A percentile compares a stretch with the other conserved stretches of the same genome.
Evolutionary conservation across 2,113 vertebrate species (phyloP).

Genomic region (Motacilla alba): DNA sequence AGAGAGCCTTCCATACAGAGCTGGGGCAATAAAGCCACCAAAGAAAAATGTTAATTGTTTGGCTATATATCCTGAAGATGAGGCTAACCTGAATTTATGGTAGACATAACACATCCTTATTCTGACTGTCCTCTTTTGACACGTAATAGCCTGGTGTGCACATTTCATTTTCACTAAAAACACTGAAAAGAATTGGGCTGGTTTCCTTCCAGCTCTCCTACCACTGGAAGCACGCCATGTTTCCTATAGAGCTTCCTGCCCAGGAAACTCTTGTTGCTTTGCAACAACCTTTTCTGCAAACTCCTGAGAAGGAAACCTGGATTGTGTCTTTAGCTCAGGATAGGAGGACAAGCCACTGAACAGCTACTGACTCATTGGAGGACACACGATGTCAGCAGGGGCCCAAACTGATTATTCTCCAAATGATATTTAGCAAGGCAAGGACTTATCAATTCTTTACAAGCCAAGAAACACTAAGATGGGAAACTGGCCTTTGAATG

Average conservation of each 20-base stretch:
- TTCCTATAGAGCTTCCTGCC: background rate
- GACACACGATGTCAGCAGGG: accelerated
- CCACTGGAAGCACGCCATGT: background rate
- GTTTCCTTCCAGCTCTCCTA: background rate
- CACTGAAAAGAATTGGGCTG: background rate
- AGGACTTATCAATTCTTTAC: background rate
- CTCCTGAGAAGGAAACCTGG: background rate
- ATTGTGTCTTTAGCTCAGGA: background rate
- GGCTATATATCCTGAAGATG: background rate
- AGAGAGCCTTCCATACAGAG: background rate
- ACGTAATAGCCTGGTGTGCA: background rate
- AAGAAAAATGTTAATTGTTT: background rate
- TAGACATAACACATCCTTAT: background rate
- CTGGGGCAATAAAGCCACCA: background rate
- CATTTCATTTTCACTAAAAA: background rate
- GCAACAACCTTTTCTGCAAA: background rate
- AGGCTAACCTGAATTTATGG: background rate
- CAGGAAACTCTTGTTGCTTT: background rate
- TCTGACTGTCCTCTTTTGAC: background rate
- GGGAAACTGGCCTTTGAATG: background rate
- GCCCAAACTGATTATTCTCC: background rate
- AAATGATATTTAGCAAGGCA: background rate
- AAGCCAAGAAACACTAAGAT: background rate
- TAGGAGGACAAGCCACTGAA: background rate
- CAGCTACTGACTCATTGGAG: background rate